Base-by-base conservation (phyloP, 1,140 invertebrate genomes). In the Bursaphelenchus mucronatus region DNA sequence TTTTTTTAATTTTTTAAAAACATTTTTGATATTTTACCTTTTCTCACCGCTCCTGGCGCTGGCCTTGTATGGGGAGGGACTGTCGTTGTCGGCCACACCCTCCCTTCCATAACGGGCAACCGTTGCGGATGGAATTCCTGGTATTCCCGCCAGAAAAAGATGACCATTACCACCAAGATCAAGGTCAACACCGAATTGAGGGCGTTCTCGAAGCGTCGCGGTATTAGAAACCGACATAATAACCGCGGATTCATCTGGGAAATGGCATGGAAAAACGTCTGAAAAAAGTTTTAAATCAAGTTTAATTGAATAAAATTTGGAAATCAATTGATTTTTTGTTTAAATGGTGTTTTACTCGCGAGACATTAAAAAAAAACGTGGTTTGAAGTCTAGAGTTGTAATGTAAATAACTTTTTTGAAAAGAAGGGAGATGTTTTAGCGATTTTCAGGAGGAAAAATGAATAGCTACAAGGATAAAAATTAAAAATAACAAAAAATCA, bases 131-230 rank as follows among this genome's bases (percentile, higher is more conserved):
- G 13, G n/a, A 62, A 13, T 8, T 30, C 15, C 47, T 47, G 15
- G 17, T 63, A 39, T n/a, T 41, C 52, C 6, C 17, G 9, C 44
- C 70, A 61, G 50, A 64, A 69, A 57, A 46, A 70, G 21, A 68
- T n/a, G 40, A 70, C 11, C 39, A 70, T 49, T 10, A 17, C 17
- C 40, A 61, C 52, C 6, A 69, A 54, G 13, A 69, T 17, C 11
- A 70, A 59, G 9, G 64, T 30, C 17, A 63, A 39, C 17, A 56
- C 40, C n/a, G 47, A 45, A 49, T 70, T 70, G 3, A 70, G 21
- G 13, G 57, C 61, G 57, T 70, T 70, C 44, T 70, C 68, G 43
- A 66, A 51, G 8, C 68, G 59, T 17, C 68, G 13, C 30, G 68
- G 68, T 2, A 53, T 61, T 13, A 68, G 41, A 13, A 30, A 30